Conservation (phyloP, 1,140 invertebrate species). For the Hycleus phaleratus region DNA sequence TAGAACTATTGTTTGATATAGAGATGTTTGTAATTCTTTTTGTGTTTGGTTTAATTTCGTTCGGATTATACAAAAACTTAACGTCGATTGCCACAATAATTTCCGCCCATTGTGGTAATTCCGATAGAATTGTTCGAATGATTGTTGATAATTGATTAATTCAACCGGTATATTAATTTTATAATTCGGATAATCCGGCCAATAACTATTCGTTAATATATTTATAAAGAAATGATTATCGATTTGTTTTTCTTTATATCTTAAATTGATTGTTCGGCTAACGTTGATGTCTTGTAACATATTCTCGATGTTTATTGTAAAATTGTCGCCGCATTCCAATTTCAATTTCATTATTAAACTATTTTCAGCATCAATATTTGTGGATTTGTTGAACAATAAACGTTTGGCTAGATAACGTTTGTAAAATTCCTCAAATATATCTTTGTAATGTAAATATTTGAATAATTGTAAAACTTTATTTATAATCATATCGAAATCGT, state of each 20-base stretch:
- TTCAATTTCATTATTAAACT: slow-evolving; percentile 96
- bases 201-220: slow-evolving; percentile 95
- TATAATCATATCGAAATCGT: slow-evolving; percentile 86
- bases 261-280: slow-evolving; percentile 89
- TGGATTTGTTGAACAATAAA: slow-evolving; percentile 92
- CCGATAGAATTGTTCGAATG: slow-evolving; percentile 94
- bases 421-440: slow-evolving; percentile 99
- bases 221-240: slow-evolving; percentile 81
- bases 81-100: slow-evolving; percentile 92
- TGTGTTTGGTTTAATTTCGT: slow-evolving; percentile 73
- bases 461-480: slow-evolving; percentile 99
- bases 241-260: slow-evolving; percentile 67
- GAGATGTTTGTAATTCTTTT: slow-evolving; percentile 93
- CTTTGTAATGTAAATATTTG: slow-evolving; percentile 96
- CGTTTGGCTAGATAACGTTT: slow-evolving; percentile 96
- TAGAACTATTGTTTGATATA: slow-evolving; percentile 92
- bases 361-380: slow-evolving; percentile 96
- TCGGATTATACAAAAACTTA: slow-evolving; percentile 90
- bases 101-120: slow-evolving; percentile 94
- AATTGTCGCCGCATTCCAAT: slow-evolving; percentile 94
- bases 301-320: slow-evolving; percentile 93
- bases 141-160: slow-evolving; percentile 86
- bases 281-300: slow-evolving; percentile 99
- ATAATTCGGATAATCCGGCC: slow-evolving; percentile 91
- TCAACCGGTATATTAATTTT: slow-evolving; percentile 83